Base-by-base conservation (phyloP, 1,140 invertebrate genomes). In the Probaryconus sp. region DNA sequence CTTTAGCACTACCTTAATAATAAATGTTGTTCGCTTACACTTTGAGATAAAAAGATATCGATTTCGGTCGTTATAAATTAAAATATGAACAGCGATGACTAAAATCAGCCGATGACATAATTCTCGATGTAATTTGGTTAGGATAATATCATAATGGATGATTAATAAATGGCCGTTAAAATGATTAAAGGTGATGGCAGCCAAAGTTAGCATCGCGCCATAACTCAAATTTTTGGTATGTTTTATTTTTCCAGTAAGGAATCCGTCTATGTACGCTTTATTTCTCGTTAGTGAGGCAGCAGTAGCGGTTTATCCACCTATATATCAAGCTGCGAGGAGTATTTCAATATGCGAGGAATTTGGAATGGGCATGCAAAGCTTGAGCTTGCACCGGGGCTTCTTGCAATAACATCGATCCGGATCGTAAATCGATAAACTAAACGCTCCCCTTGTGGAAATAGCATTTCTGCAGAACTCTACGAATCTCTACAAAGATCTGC, bases 291-390 rank as follows among this genome's bases (percentile, higher is more conserved):
- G 47, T 21, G 7, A 43, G 5, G 30, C 35, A 43, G 31, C 37
- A 35, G n/a, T 47, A 28, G 40, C 18, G 42, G 50, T 60, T 63
- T 63, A 56, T 71, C 50, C 35, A 47, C 6, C 43, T 50, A 63
- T 58, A 71, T 64, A 71, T 64, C 40, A 63, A 50, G 35, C 26
- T 58, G 51, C 51, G 47, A 64, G 33, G 50, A 30, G 35, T 56
- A 47, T 64, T 71, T 71, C 51, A 64, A 71, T 71, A 71, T 71
- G 51, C 28, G 31, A 71, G 69, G 60, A 72, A 72, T 72, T 65
- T 10, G 50, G 43, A 43, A 55, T 40, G 42, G 33, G 58, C 43
- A 64, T 71, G 51, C 60, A 64, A 51, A 63, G 67, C 67, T 69
- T 45, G 35, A 70, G 67, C 50, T 63, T 70, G 40, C 56, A 63